phyloP scores from a whole-genome alignment of 2,888 invertebrate species.

The Arctia plantaginis region DNA sequence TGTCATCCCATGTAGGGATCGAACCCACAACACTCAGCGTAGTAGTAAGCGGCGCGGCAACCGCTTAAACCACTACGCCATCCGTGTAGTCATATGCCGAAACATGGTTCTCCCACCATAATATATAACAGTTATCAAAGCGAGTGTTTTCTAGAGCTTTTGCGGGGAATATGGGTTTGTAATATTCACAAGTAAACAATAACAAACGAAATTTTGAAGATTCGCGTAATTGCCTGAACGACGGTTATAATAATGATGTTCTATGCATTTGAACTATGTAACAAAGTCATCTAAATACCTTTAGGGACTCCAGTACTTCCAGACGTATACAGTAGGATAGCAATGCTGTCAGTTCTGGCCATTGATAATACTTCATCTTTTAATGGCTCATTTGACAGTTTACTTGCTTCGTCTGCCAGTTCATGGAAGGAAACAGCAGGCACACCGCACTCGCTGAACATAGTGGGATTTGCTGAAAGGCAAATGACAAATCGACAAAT shows the following conservation, averaged over 20 bases:
- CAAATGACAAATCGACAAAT: not conserved
- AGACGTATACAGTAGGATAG: slow-evolving; percentile 93
- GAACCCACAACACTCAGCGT: no score
- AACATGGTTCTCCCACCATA: no score
- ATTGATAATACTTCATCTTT: slow-evolving; percentile 74
- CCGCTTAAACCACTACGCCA: no score
- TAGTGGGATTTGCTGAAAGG: slow-evolving; percentile 72
- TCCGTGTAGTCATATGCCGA: no score
- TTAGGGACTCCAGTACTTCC: slow-evolving; percentile 96
- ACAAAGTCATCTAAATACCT: slow-evolving; percentile 79
- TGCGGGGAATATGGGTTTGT: no score
- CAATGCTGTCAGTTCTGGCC: slow-evolving; percentile 83
- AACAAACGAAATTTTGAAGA: not conserved
- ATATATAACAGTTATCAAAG: no score
- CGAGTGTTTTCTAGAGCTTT: no score
- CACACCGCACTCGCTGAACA: slow-evolving; percentile 72
- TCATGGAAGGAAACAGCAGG: slow-evolving; percentile 82
- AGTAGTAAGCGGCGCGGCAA: no score
- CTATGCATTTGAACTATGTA: not conserved
- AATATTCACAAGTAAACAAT: not conserved
- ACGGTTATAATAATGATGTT: not conserved
- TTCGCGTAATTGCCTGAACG: not conserved
- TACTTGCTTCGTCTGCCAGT: slow-evolving; percentile 77
- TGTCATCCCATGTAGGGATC: no score
- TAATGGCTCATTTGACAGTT: slow-evolving; percentile 71